Base-by-base conservation (phyloP, 2,113 vertebrate species). In the Corythaeola cristata region DNA sequence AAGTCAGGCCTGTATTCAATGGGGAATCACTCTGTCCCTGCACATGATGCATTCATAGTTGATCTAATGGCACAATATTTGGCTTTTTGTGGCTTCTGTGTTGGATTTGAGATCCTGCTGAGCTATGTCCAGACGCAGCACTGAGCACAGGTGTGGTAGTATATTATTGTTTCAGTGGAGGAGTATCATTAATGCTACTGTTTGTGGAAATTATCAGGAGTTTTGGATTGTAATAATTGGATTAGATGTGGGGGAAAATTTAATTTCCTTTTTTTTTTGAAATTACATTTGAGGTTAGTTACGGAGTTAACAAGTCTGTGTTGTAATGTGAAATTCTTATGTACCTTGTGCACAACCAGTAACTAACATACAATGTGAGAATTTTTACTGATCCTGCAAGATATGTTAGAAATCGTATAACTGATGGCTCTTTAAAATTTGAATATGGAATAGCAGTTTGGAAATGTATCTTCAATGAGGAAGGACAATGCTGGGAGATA, bases 11-110 rank as follows among this genome's bases (percentile, higher is more conserved):
- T n/a, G 1, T 32, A 4, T 17, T 35, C 27, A 7, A 0, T 0
- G 5, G 11, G 23, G 28, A 52, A 3, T 64, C 3, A 0, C 60
- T 71, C 14, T 30, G 9, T 35, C 45, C 39, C 32, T 55, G 64
- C 39, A 27, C 17, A 0, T 5, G 6, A 5, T 56, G 17, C 26
- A 1, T 6, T 47, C 68, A 1, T 5, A 19, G 30, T 6, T 3
- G 0, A 8, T 5, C 22, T 17, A 3, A 4, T 37, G 39, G 55
- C 55, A 5, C 24, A 3, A 0, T 0, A 4, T 3, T 3, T 73
- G 39, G 3, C 19, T 37, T n/a, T 58, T 12, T 32, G 60, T 64
- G 74, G 49, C 9, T 39, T 15, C 20, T 8, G 44, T 52, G 22
- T 23, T 22, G n/a, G 45, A 2, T 24, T 30, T 13, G 73, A n/a